Conservation (phyloP, 2,888 invertebrate genomes). For the Agrenia bidenticulata region DNA sequence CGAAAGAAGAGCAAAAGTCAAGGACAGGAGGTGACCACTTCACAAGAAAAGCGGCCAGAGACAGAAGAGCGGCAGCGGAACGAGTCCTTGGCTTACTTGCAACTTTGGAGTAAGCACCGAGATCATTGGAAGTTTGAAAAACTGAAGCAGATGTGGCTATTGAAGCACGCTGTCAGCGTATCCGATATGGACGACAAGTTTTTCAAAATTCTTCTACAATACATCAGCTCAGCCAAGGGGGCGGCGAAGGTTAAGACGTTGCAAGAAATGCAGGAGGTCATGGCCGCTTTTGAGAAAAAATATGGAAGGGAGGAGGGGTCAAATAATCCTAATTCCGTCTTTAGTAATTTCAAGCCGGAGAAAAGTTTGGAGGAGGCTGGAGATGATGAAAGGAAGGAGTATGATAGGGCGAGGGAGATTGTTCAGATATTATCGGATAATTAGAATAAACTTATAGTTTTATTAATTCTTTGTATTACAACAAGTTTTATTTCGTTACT, state of each 20-base stretch:
- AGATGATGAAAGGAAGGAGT: conserved; percentile 53
- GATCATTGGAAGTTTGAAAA: conserved; percentile 80
- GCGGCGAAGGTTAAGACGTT: conserved; percentile 59
- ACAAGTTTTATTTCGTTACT: too few species aligned
- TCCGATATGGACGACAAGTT: conserved; percentile 57
- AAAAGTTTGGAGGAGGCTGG: conserved; percentile 55
- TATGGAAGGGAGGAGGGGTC: conserved; percentile 65
- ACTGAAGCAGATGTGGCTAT: conserved; percentile 73
- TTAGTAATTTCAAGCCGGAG: conserved; percentile 56
- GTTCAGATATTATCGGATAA: conserved; percentile 62
- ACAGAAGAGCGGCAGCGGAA: conserved; percentile 23
- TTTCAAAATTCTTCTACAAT: conserved; percentile 69
- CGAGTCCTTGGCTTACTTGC: conserved; percentile 42
- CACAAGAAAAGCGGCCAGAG: conserved; percentile 19
- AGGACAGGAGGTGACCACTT: too few species aligned
- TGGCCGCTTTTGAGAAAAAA: conserved; percentile 61
- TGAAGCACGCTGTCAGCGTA: conserved; percentile 60
- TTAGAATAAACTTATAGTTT: not conserved
- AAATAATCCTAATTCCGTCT: conserved; percentile 65
- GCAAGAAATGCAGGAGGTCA: conserved; percentile 33
- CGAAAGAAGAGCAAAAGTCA: conserved; percentile 5
- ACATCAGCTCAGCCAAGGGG: conserved; percentile 70
- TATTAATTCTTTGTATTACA: too few species aligned
- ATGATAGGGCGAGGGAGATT: conserved; percentile 67
- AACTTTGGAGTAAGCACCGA: conserved; percentile 70